phyloP scores from a whole-genome alignment of 2,797 vertebrate genomes.

The Percopsis omiscomaycus region DNA sequence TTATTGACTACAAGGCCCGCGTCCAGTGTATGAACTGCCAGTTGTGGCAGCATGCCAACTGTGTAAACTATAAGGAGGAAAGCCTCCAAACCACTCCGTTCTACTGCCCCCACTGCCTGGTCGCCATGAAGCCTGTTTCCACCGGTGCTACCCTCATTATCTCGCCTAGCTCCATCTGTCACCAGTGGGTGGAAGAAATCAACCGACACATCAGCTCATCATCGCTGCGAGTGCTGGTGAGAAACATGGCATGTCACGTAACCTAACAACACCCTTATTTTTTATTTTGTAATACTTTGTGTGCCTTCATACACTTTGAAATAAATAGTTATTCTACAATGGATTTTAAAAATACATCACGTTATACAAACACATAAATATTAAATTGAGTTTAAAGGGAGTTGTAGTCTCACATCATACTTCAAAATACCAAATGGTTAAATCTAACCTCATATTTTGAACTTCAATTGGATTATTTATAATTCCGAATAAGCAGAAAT shows the following conservation, averaged over 20 bases:
- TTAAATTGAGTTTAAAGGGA: no score
- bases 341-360: no score
- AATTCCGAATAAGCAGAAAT: no score
- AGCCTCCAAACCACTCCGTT: conserved; percentile 88
- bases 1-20: conserved; percentile 88
- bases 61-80: conserved; percentile 95
- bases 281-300: background rate
- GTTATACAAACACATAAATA: no score
- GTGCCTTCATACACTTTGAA: background rate
- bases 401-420: no score
- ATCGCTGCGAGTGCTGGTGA: conserved; percentile 92
- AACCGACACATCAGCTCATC: conserved; percentile 91
- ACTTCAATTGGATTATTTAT: no score
- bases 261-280: background rate
- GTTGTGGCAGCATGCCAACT: conserved; percentile 95
- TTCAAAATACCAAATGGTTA: no score
- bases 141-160: conserved; percentile 96
- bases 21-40: conserved; percentile 96
- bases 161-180: conserved; percentile 97
- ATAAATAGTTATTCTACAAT: no score
- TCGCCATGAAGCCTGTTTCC: conserved; percentile 93
- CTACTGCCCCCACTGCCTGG: conserved; percentile 98
- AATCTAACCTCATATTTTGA: no score
- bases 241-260: conserved; percentile 21
- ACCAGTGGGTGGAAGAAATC: conserved; percentile 99